Percentiles rank a stretch among this genome's conserved stretches.
Evolutionary conservation across 2,797 vertebrate genomes (phyloP).

Genomic region (Champsocephalus esox): DNA sequence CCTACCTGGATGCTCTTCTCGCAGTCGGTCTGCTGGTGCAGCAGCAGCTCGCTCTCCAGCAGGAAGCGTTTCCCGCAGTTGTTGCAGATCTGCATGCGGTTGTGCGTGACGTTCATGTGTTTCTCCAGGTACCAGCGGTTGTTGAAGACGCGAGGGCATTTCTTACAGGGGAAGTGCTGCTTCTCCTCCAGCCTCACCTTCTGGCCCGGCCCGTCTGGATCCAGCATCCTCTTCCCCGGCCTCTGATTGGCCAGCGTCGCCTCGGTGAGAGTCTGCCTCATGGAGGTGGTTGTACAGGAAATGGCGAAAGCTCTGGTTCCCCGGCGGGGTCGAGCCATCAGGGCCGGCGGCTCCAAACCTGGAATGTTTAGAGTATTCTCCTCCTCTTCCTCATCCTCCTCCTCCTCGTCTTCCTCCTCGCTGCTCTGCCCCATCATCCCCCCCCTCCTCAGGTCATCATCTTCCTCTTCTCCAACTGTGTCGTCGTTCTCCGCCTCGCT

Average conservation of each 20-base stretch:
- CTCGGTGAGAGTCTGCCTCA: conserved; percentile 74
- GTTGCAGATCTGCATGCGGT: conserved; percentile 97
- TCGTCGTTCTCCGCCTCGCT: conserved; percentile 81
- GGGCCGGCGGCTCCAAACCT: conserved; percentile 66
- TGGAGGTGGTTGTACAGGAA: conserved; percentile 73
- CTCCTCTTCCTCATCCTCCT: conserved; percentile 67
- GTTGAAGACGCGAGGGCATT: conserved; percentile 96
- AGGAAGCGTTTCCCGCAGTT: conserved; percentile 97
- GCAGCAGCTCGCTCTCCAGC: conserved; percentile 94
- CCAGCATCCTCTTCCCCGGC: conserved; percentile 83
- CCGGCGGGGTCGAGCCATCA: conserved; percentile 75
- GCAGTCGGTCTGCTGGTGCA: conserved; percentile 98
- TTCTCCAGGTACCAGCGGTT: conserved; percentile 99
- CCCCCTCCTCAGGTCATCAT: conserved; percentile 69
- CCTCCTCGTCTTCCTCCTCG: conserved; percentile 81
- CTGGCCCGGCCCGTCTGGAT: conserved; percentile 85
- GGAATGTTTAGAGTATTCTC: conserved; percentile 83
- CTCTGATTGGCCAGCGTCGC: conserved; percentile 78
- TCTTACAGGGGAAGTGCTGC: conserved; percentile 95
- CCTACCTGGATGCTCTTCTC: conserved; percentile 97
- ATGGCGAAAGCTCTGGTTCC: conserved; percentile 75
- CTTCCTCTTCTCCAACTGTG: conserved; percentile 75
- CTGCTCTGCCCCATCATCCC: conserved; percentile 70
- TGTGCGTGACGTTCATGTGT: conserved; percentile 98
- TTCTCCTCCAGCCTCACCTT: conserved; percentile 97